Evolutionary conservation across 2,113 vertebrate genomes (phyloP).

Genomic region (Halichoeres trimaculatus): DNA sequence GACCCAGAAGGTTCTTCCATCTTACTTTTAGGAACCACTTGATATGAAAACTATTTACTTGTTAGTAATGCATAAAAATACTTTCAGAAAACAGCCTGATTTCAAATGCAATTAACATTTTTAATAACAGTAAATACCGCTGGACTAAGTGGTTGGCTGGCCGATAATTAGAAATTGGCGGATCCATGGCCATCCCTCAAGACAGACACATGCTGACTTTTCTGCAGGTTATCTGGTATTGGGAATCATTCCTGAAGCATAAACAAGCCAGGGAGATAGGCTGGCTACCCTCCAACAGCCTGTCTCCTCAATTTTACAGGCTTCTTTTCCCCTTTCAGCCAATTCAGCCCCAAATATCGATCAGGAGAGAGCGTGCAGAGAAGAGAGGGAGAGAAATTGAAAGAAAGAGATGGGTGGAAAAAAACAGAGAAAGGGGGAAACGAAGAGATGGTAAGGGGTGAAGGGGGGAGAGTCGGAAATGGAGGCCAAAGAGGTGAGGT

Average conservation of each 20-base stretch:
- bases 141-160: conserved; percentile 61
- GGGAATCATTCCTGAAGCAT: conserved; percentile 82
- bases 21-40: conserved; percentile 23
- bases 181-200: conserved; percentile 75
- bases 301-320: conserved; percentile 79
- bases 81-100: conserved; percentile 31
- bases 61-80: conserved; percentile 15
- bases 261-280: conserved; percentile 79
- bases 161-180: conserved; percentile 76
- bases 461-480: conserved; percentile 53
- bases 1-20: conserved; percentile 22
- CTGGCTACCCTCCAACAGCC: conserved; percentile 75
- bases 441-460: conserved; percentile 47
- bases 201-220: conserved; percentile 79
- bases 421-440: conserved; percentile 44
- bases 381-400: conserved; percentile 39
- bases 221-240: conserved; percentile 78
- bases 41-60: conserved; percentile 24
- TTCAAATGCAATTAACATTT: conserved; percentile 65
- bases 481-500: conserved; percentile 69
- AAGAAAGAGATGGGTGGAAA: conserved; percentile 52
- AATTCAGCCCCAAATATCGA: conserved; percentile 82
- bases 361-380: conserved; percentile 50
- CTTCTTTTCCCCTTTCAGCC: conserved; percentile 80
- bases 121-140: conserved; percentile 76